Conservation (phyloP, 2,113 vertebrate species). For the Zootoca vivipara region DNA sequence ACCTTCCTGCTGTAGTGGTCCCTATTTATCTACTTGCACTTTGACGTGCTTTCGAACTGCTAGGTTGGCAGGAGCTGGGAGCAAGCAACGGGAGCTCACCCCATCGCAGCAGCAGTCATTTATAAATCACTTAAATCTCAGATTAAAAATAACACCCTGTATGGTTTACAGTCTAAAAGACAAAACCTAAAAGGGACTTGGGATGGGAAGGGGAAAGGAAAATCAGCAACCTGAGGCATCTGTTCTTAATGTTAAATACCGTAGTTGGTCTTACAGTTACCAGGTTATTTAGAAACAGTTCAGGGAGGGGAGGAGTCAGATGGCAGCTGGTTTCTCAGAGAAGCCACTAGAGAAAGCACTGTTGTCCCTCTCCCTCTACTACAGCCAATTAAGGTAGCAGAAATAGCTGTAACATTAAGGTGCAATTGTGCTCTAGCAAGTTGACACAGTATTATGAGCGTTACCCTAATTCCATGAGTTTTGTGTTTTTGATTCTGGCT, state of each 20-base stretch:
- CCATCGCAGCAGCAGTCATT: too few species aligned
- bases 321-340: neutral
- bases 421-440: neutral
- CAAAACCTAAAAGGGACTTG: neutral
- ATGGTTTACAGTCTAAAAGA: neutral
- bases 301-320: neutral
- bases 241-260: neutral
- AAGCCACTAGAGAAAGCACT: neutral
- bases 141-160: neutral
- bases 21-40: too few species aligned
- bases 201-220: neutral
- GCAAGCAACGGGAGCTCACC: too few species aligned
- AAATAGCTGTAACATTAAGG: neutral
- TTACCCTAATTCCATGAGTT: neutral
- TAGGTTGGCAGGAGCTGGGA: too few species aligned
- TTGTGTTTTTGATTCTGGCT: neutral
- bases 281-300: neutral
- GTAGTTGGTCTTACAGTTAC: neutral
- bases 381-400: neutral
- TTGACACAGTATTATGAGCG: neutral
- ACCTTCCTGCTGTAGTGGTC: too few species aligned
- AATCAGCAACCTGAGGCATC: neutral
- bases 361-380: neutral
- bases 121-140: neutral
- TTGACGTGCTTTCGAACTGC: too few species aligned